Conservation (phyloP, 2,113 vertebrate genomes). For the Ictalurus furcatus region DNA sequence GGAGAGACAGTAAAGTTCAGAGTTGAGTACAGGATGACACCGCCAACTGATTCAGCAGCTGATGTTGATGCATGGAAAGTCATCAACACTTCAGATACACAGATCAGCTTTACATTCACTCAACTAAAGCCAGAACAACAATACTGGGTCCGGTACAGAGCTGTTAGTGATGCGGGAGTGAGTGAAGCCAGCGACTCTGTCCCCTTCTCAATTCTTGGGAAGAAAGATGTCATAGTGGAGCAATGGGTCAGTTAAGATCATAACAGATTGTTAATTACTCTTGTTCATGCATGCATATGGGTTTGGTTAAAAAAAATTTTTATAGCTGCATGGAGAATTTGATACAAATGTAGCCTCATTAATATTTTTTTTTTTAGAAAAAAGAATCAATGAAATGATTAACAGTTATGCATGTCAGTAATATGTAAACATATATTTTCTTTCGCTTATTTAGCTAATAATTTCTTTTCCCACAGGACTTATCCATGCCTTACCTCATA, state of each 20-base stretch:
- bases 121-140: background rate
- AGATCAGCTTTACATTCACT: slow-evolving; percentile 15
- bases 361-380: too few species aligned
- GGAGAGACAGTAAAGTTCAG: slow-evolving; percentile 16
- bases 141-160: slow-evolving; percentile 27
- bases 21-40: slow-evolving; percentile 24
- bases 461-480: background rate
- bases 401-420: background rate
- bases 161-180: slow-evolving; percentile 31
- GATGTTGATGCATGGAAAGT: background rate
- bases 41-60: background rate
- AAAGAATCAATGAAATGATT: background rate
- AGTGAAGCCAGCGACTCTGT: slow-evolving; percentile 28
- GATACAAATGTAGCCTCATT: too few species aligned
- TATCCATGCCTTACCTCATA: background rate
- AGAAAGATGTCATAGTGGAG: background rate
- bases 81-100: background rate
- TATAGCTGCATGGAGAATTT: too few species aligned
- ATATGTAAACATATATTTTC: background rate
- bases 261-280: too few species aligned
- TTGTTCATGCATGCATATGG: background rate
- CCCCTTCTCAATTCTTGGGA: accelerated
- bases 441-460: background rate
- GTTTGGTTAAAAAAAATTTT: background rate
- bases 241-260: background rate